Evolutionary conservation across 1,140 invertebrate genomes (phyloP).

Genomic region (Elymnias hypermnestra): DNA sequence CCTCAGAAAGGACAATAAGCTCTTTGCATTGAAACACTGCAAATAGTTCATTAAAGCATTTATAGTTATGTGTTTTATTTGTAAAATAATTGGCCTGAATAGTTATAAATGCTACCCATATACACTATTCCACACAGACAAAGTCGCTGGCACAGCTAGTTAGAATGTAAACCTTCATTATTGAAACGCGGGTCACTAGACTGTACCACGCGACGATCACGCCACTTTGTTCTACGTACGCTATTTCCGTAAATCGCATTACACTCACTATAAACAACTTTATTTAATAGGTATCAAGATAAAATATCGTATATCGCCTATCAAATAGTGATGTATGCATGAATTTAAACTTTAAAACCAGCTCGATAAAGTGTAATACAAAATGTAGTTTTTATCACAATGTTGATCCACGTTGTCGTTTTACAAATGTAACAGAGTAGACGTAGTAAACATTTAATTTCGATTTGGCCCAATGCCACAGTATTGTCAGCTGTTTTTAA

Average conservation of each 20-base stretch:
- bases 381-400: slow-evolving; percentile 2
- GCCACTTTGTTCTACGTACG: slow-evolving; percentile 38
- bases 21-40: no score
- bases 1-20: no score
- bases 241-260: slow-evolving; percentile 24
- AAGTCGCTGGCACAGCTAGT: no score
- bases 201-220: slow-evolving; percentile 50
- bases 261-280: slow-evolving; percentile 9
- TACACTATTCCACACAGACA: no score
- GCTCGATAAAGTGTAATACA: slow-evolving; percentile 4
- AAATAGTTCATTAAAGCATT: no score
- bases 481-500: slow-evolving; percentile 27
- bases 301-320: slow-evolving; percentile 2
- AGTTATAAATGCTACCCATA: no score
- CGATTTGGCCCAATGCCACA: slow-evolving; percentile 32
- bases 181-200: slow-evolving; percentile 39
- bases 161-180: slow-evolving; percentile 5
- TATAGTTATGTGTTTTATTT: no score
- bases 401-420: slow-evolving; percentile 2
- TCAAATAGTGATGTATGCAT: neutral
- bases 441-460: slow-evolving; percentile 4
- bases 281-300: slow-evolving; percentile 5
- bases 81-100: no score
- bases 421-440: neutral
- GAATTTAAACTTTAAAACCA: neutral